Percentiles rank a stretch among this genome's conserved stretches.
These are phyloP conservation scores for Procambarus clarkii DNA, from an alignment of 1,140 invertebrate species.

Conservation along the genomic window DNA sequence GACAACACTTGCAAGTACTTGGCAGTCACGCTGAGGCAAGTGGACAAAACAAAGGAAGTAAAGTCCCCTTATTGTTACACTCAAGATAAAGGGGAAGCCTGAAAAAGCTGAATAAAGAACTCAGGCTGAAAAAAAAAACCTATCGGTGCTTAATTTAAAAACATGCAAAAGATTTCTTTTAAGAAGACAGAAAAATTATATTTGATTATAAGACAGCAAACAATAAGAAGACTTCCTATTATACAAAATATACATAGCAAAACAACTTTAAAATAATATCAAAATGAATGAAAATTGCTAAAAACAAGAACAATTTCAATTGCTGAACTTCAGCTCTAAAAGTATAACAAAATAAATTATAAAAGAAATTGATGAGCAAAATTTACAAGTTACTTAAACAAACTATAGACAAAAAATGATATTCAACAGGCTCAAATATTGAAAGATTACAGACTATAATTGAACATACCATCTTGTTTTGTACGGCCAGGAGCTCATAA, in stretches of 20 bases:
- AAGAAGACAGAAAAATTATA: constrained; percentile 12
- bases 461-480: constrained; percentile 53
- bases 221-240: constrained; percentile 40
- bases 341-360: not conserved
- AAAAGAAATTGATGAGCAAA: not conserved
- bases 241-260: constrained; percentile 33
- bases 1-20: constrained; percentile 26
- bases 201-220: constrained; percentile 32
- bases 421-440: not conserved
- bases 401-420: not conserved
- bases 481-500: constrained; percentile 43
- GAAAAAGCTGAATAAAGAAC: not conserved
- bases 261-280: constrained; percentile 12
- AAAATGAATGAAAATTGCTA: constrained; percentile 5
- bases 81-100: not conserved
- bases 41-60: constrained; percentile 31
- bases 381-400: not conserved
- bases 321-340: constrained; percentile 4
- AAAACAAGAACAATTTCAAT: constrained; percentile 4
- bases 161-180: constrained; percentile 30
- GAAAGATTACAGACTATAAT: not conserved
- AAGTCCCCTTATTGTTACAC: constrained; percentile 28
- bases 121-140: constrained; percentile 11
- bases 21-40: constrained; percentile 19
- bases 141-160: constrained; percentile 9